phyloP scores from a whole-genome alignment of 1,140 invertebrate species.

The Neuroterus valhalla region DNA sequence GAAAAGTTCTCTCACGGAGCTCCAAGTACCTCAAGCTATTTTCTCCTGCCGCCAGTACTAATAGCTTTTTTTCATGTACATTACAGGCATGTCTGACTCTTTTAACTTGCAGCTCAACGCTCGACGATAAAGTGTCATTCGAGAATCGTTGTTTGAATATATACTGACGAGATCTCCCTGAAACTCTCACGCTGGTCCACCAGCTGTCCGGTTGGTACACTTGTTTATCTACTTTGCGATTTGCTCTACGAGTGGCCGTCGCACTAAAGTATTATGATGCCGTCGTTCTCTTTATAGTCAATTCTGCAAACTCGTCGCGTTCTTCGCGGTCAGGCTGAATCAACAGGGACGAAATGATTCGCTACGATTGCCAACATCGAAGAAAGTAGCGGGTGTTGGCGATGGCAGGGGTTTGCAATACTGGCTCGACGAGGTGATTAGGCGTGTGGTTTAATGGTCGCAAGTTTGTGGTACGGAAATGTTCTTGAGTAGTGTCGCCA shows the following conservation, averaged over 20 bases:
- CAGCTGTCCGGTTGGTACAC: conserved; percentile 5
- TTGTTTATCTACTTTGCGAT: conserved; percentile 36
- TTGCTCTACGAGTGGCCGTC: conserved; percentile 21
- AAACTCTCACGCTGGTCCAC: neutral
- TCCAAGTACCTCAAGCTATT: conserved; percentile 8
- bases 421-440: conserved; percentile 54
- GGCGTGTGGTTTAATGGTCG: conserved; percentile 56
- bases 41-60: neutral
- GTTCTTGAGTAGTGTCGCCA: conserved; percentile 49
- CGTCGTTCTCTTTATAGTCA: conserved; percentile 35
- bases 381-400: conserved; percentile 47
- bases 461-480: conserved; percentile 43
- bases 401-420: conserved; percentile 44
- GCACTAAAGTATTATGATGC: conserved; percentile 26
- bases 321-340: neutral
- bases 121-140: conserved; percentile 21
- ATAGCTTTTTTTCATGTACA: conserved; percentile 23
- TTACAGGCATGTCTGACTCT: neutral
- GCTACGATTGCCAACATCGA: conserved; percentile 29
- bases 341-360: conserved; percentile 33
- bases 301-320: conserved; percentile 35
- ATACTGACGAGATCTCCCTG: conserved; percentile 20
- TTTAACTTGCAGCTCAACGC: neutral
- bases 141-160: neutral
- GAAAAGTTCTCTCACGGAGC: conserved; percentile 1